Conservation (phyloP, 1,140 invertebrate species). For the Homalodisca vitripennis region DNA sequence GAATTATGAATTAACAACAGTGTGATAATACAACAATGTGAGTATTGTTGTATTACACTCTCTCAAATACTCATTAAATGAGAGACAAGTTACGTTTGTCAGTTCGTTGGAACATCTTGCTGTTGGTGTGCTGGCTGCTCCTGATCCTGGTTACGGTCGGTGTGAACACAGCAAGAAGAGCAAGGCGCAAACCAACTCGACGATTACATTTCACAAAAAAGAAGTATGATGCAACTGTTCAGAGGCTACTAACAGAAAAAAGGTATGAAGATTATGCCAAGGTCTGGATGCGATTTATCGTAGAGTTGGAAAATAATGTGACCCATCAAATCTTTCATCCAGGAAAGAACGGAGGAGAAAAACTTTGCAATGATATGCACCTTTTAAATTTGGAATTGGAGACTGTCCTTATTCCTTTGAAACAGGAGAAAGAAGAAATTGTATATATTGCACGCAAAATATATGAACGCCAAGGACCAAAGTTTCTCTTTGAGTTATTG, state of each 20-base stretch:
- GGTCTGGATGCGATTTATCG: background rate
- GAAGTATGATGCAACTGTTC: background rate
- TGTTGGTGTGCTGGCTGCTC: background rate
- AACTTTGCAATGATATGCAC: background rate
- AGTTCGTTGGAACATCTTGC: background rate
- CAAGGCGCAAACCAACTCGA: background rate
- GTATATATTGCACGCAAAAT: background rate
- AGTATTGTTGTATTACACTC: background rate
- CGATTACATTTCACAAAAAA: background rate
- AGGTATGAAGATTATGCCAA: constrained; percentile 8
- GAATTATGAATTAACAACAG: background rate
- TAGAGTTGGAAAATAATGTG: background rate
- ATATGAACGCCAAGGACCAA: background rate
- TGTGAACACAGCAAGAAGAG: background rate
- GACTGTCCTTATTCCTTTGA: background rate
- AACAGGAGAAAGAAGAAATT: constrained; percentile 5
- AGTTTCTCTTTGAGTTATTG: background rate
- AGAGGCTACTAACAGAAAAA: background rate
- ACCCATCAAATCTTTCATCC: background rate
- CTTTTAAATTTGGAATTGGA: background rate
- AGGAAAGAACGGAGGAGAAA: constrained; percentile 4
- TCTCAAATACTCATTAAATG: background rate
- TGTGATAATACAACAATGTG: background rate
- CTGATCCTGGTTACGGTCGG: background rate
- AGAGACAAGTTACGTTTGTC: background rate